These are phyloP conservation scores for Parnassius glacialis DNA, from an alignment of 2,888 invertebrate genomes.

Conservation along the genomic window DNA sequence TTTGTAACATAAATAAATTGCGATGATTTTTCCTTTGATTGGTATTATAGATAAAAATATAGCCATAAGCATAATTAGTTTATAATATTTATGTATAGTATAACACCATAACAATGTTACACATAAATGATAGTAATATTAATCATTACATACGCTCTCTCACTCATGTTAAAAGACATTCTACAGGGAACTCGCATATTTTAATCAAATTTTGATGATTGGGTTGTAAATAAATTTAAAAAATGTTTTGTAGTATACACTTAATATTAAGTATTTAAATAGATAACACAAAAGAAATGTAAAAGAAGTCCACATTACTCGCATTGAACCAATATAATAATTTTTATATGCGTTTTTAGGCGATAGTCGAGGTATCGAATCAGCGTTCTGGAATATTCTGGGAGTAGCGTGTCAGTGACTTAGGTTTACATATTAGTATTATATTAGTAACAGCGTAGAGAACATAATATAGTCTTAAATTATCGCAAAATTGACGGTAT, in stretches of 20 bases:
- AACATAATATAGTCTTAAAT: constrained; percentile 15
- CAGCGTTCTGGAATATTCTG: neutral
- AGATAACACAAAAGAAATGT: constrained; percentile 5
- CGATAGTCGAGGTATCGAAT: neutral
- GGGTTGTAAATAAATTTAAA: constrained; percentile 12
- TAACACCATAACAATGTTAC: constrained; percentile 2
- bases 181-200: constrained; percentile 59
- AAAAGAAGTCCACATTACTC: no score
- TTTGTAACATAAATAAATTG: no score
- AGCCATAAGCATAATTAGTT: neutral
- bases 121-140: constrained; percentile 15
- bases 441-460: neutral
- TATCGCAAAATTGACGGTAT: neutral
- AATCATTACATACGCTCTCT: constrained; percentile 37
- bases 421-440: constrained; percentile 1
- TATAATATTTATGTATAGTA: constrained; percentile 4
- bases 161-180: constrained; percentile 58
- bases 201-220: constrained; percentile 24
- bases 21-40: constrained; percentile 8
- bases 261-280: neutral
- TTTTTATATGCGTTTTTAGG: neutral
- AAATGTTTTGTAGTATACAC: constrained; percentile 7
- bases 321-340: no score
- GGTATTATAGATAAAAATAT: constrained; percentile 2
- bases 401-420: constrained; percentile 5